Base-by-base conservation (phyloP, 2,888 invertebrate species). In the Pogonocherus hispidulus region DNA sequence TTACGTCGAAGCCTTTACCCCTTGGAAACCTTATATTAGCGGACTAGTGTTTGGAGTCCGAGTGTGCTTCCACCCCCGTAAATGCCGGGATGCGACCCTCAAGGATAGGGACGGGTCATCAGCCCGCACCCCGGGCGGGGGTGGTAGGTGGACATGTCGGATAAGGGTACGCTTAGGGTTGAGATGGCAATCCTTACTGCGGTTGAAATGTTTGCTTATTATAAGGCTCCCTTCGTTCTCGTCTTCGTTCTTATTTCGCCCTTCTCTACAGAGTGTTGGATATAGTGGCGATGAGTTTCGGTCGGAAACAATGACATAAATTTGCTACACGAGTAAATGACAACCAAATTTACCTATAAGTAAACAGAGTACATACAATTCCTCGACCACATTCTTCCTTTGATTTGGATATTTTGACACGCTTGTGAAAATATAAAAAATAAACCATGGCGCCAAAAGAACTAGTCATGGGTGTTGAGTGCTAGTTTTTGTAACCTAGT, bases 1-100 rank as follows among this genome's bases (percentile, higher is more conserved):
- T 69, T 70, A 74, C 73, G 74, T 69, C 74, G 74, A 71, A 73
- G 76, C 74, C 71, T 75, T 73, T 74, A 76, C 76, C 78, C 76
- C 78, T 73, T 73, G 73, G 78, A 77, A 77, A 79, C 76, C 77
- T 75, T 78, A 77, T 78, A 78, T 78, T 76, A 74, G 67, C 67
- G 41, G 57, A 71, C 71, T 73, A 73, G 75, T 72, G 73, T 69
- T 75, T 67, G 74, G 72, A 74, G 75, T 74, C 75, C 75, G 69
- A 70, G 64, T 65, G 68, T 57, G 47, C 59, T 19, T 64, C 70
- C 66, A 32, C 51, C 49, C 65, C 65, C 67, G 66, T 47, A 57
- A 69, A 35, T 66, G 64, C 52, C 54, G 69, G 47, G 60, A 70
- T 70, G 55, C 63, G 68, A 75, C 74, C 76, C 74, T 73, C 70